Percentiles rank a stretch among this genome's conserved stretches.
These are phyloP conservation scores for Lasioglossum lativentre DNA, from an alignment of 2,888 invertebrate genomes.

Conservation along the genomic window DNA sequence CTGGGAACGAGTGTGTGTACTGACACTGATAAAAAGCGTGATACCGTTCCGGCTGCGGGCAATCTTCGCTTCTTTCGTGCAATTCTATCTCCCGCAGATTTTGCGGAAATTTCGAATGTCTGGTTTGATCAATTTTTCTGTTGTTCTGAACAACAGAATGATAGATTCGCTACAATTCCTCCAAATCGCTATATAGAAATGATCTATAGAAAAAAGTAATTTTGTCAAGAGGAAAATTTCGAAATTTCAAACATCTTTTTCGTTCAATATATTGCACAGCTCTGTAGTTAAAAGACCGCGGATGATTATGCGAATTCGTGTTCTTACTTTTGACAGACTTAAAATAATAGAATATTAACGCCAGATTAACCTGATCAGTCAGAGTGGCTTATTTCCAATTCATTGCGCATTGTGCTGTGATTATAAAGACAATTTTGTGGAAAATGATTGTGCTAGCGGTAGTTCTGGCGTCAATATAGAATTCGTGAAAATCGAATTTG, in stretches of 20 bases:
- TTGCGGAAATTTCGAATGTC: not conserved
- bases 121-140: not conserved
- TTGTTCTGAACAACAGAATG: not conserved
- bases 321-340: not conserved
- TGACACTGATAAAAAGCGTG: conserved; percentile 84
- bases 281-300: not conserved
- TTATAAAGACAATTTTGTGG: not conserved
- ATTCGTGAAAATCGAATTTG: not conserved
- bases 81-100: not conserved
- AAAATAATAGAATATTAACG: not conserved
- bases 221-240: not conserved
- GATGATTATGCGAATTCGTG: not conserved
- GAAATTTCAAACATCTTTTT: not conserved
- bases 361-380: not conserved
- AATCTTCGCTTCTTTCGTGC: conserved; percentile 43
- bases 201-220: not conserved
- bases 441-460: not conserved
- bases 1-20: conserved; percentile 79
- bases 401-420: not conserved
- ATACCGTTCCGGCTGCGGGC: conserved; percentile 78
- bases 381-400: not conserved
- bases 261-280: not conserved
- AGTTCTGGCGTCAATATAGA: not conserved
- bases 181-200: too few species aligned
- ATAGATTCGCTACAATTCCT: too few species aligned